Evolutionary conservation across 2,797 vertebrate genomes (phyloP).

Genomic region (Linurgus olivaceus): DNA sequence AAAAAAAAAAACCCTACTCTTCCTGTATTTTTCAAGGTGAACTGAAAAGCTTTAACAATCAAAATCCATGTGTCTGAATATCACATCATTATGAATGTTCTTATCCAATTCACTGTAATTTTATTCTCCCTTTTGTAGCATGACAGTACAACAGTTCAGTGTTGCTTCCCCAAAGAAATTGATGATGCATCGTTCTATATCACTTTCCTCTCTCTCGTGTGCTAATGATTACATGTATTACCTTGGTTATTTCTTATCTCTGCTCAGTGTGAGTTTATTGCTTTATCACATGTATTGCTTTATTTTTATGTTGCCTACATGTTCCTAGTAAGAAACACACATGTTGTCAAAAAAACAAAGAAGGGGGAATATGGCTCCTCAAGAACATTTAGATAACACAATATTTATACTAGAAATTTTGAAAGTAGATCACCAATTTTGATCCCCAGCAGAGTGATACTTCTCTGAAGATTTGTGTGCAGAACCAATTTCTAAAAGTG

Average conservation of each 20-base stretch:
- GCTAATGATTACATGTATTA: not conserved
- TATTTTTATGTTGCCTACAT: not conserved
- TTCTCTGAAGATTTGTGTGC: not conserved
- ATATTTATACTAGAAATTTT: not conserved
- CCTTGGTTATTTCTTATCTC: not conserved
- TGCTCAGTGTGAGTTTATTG: not conserved
- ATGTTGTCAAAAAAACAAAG: not conserved
- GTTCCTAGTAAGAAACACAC: not conserved
- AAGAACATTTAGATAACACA: not conserved
- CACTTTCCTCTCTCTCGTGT: not conserved
- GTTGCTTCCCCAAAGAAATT: not conserved
- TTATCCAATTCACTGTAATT: not conserved
- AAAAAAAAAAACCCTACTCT: not conserved
- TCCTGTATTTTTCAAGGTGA: slow-evolving; percentile 61
- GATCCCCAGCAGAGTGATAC: accelerated
- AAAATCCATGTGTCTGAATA: not conserved
- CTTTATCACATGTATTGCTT: not conserved
- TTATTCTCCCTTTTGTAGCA: not conserved
- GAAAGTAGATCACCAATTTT: not conserved
- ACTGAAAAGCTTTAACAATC: slow-evolving; percentile 53
- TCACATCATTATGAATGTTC: not conserved
- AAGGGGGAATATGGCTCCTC: not conserved
- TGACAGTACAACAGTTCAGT: not conserved
- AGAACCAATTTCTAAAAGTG: not conserved
- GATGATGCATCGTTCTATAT: accelerated